phyloP scores from a whole-genome alignment of 1,140 invertebrate species.

The Ips typographus region DNA sequence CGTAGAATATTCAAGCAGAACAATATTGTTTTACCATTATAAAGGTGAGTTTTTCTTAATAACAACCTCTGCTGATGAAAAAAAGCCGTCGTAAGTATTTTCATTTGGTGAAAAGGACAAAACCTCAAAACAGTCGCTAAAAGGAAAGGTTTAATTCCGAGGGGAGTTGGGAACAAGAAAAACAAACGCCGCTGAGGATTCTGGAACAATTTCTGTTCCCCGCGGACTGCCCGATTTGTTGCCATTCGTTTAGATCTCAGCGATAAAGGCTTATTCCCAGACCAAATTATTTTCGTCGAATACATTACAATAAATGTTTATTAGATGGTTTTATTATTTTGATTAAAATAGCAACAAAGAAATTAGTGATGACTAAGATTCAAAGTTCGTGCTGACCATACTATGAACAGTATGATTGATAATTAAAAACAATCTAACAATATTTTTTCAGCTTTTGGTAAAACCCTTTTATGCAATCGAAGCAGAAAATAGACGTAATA shows the following conservation, averaged over 20 bases:
- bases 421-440: too few species aligned
- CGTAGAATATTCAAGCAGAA: too few species aligned
- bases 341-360: too few species aligned
- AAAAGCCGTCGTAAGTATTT: not conserved
- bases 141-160: not conserved
- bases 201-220: not conserved
- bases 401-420: too few species aligned
- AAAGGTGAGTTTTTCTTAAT: not conserved
- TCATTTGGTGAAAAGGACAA: slow-evolving; percentile 4
- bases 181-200: not conserved
- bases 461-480: too few species aligned
- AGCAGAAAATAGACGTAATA: too few species aligned
- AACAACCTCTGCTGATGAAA: not conserved
- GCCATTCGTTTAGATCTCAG: not conserved
- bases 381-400: too few species aligned
- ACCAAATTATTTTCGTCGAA: not conserved
- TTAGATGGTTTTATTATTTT: too few species aligned
- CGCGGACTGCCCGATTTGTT: slow-evolving; percentile 1
- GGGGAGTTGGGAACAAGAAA: slow-evolving; percentile 2
- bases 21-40: not conserved
- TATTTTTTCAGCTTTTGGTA: too few species aligned
- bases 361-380: too few species aligned
- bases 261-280: not conserved
- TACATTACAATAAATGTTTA: too few species aligned
- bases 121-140: not conserved